Percentiles rank a stretch among this genome's conserved stretches.
Conservation (phyloP, 2,797 vertebrate species). For the Allobates femoralis region DNA sequence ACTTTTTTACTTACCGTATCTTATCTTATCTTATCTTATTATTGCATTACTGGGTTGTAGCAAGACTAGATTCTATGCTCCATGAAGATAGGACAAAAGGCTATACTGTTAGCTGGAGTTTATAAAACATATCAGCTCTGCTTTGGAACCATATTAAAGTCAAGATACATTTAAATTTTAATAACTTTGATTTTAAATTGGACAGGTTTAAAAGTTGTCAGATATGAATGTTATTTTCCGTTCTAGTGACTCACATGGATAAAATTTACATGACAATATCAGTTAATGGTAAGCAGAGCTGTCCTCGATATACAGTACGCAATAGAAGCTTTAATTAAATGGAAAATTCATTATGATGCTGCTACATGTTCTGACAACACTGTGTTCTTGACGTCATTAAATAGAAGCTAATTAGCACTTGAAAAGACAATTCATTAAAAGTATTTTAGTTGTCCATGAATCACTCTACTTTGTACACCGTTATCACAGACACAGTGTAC, state of each 20-base stretch:
- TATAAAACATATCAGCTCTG: too few relatives aligned
- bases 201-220: neutral
- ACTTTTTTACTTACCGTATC: too few relatives aligned
- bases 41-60: too few relatives aligned
- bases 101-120: too few relatives aligned
- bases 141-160: too few relatives aligned
- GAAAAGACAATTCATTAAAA: neutral
- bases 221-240: neutral
- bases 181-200: neutral
- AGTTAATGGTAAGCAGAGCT: neutral
- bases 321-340: neutral
- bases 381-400: neutral
- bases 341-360: slow-evolving; percentile 11
- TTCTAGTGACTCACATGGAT: neutral
- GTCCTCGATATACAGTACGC: neutral
- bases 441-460: neutral
- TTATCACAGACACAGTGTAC: neutral
- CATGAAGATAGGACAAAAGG: too few relatives aligned
- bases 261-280: neutral
- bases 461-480: neutral
- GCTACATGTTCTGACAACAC: neutral
- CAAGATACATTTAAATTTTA: neutral
- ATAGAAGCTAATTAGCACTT: neutral
- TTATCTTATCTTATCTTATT: too few relatives aligned
- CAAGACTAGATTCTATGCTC: too few relatives aligned